Evolutionary conservation across 2,797 vertebrate genomes (phyloP).

Genomic region (Lutjanus campechanus): DNA sequence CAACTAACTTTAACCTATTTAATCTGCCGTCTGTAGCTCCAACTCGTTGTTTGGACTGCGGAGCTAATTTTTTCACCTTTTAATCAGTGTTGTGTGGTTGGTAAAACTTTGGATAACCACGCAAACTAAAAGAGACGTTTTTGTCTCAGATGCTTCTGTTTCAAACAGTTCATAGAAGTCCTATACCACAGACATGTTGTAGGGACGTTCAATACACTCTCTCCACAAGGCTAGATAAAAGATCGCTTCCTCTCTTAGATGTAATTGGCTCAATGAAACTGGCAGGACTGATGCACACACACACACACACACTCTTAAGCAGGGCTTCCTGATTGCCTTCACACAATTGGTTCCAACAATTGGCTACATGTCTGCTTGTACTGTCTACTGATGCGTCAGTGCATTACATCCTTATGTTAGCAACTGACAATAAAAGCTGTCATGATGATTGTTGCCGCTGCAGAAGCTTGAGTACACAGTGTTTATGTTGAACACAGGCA

Average conservation of each 20-base stretch:
- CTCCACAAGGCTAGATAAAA: slow-evolving; percentile 26
- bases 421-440: slow-evolving; percentile 27
- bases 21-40: no score
- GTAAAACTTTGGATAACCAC: neutral
- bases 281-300: neutral
- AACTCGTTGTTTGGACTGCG: no score
- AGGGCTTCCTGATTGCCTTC: slow-evolving; percentile 9
- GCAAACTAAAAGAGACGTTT: neutral
- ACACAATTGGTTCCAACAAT: slow-evolving; percentile 7
- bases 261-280: slow-evolving; percentile 39
- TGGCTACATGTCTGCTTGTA: neutral
- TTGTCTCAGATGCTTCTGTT: neutral
- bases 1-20: no score
- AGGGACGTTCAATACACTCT: slow-evolving; percentile 8
- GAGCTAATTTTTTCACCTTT: no score
- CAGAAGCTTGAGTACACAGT: slow-evolving; percentile 22
- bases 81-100: neutral
- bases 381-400: slow-evolving; percentile 14
- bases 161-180: slow-evolving; percentile 10
- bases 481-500: slow-evolving; percentile 34
- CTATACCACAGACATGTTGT: slow-evolving; percentile 9
- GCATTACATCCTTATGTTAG: neutral
- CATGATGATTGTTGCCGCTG: slow-evolving; percentile 15
- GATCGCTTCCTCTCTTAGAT: slow-evolving; percentile 1
- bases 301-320: neutral